A percentile compares a stretch with the other conserved stretches of the same genome.
phyloP scores from a whole-genome alignment of 2,888 invertebrate species.

The Drosophila niveifrons region DNA sequence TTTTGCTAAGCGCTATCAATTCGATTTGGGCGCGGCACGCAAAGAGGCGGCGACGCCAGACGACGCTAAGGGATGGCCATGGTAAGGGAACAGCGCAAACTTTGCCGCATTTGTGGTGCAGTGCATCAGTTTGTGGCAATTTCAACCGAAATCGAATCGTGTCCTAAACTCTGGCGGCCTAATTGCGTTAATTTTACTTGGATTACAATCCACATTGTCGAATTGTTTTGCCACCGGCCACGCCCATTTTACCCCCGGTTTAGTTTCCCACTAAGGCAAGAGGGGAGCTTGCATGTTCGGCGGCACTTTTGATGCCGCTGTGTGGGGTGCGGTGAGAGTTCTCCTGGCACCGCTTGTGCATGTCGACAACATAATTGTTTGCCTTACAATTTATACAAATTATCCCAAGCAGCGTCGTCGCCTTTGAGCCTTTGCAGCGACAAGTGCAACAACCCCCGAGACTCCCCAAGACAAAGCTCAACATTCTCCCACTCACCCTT shows the following conservation, averaged over 20 bases:
- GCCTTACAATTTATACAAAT: slow-evolving; percentile 64
- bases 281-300: slow-evolving; percentile 63
- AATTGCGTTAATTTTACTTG: slow-evolving; percentile 80
- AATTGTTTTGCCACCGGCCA: slow-evolving; percentile 55
- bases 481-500: not conserved
- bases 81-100: not conserved
- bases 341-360: slow-evolving; percentile 52
- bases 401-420: slow-evolving; percentile 40
- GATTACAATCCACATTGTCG: slow-evolving; percentile 64
- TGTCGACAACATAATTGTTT: slow-evolving; percentile 78
- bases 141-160: slow-evolving; percentile 42
- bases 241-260: slow-evolving; percentile 37
- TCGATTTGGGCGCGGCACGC: slow-evolving; percentile 71
- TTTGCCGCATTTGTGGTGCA: slow-evolving; percentile 55
- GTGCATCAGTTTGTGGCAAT: slow-evolving; percentile 52
- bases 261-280: too few relatives aligned
- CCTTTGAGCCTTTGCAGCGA: slow-evolving; percentile 30
- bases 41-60: slow-evolving; percentile 47
- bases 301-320: slow-evolving; percentile 63
- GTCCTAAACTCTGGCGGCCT: slow-evolving; percentile 60
- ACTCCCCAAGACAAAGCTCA: slow-evolving; percentile 9
- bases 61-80: not conserved
- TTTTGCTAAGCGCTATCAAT: slow-evolving; percentile 60
- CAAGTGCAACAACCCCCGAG: slow-evolving; percentile 55
- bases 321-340: slow-evolving; percentile 4